Conservation (phyloP, 2,888 invertebrate species). For the Parapristionchus giblindavisi region DNA sequence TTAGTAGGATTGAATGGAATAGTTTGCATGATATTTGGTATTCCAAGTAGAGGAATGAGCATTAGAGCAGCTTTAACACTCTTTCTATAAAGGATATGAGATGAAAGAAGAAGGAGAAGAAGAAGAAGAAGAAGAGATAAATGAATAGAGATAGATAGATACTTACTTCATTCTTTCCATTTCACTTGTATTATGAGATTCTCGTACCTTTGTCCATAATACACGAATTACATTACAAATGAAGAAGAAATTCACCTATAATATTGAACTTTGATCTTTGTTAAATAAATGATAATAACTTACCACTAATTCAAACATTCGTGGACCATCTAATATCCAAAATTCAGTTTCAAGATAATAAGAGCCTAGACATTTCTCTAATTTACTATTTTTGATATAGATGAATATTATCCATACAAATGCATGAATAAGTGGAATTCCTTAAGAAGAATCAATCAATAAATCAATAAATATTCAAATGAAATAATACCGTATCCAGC, state of each 20-base stretch:
- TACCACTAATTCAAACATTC: constrained; percentile 83
- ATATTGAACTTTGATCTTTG: constrained; percentile 30
- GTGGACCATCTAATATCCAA: constrained; percentile 90
- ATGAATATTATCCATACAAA: constrained; percentile 65
- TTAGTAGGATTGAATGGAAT: constrained; percentile 70
- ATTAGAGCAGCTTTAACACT: constrained; percentile 74
- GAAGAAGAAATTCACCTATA: constrained; percentile 73
- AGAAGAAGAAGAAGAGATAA: not conserved
- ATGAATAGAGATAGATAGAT: too few species aligned
- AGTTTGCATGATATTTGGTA: constrained; percentile 73
- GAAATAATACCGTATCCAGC: constrained; percentile 71
- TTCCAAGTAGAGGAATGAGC: constrained; percentile 73
- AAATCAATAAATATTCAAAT: constrained; percentile 9
- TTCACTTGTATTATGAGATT: constrained; percentile 71
- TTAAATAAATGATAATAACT: constrained; percentile 68
- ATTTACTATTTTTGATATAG: constrained; percentile 55
- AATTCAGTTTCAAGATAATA: constrained; percentile 69
- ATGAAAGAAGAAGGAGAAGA: not conserved
- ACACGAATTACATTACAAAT: constrained; percentile 73
- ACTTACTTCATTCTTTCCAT: constrained; percentile 72
- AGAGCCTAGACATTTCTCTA: constrained; percentile 65
- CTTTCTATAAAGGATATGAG: constrained; percentile 69
- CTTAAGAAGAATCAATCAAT: constrained; percentile 45
- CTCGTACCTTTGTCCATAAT: constrained; percentile 72
- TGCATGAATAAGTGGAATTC: constrained; percentile 66